phyloP scores from a whole-genome alignment of 2,113 vertebrate species.

The Sturnira hondurensis region DNA sequence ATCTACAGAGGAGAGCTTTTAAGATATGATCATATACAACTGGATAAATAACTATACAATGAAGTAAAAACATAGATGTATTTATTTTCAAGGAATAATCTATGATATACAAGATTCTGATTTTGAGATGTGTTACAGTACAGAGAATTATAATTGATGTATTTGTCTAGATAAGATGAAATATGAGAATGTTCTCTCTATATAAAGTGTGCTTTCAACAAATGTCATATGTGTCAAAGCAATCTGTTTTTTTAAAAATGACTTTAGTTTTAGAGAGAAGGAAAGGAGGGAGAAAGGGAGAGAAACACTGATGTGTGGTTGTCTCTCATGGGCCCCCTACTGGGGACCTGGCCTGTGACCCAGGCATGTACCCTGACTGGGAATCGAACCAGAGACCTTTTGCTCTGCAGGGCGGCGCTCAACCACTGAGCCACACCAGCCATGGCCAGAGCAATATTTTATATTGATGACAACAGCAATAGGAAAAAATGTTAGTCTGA shows the following conservation, averaged over 20 bases:
- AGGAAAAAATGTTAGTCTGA: neutral
- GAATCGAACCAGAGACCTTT: no score
- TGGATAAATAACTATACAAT: neutral
- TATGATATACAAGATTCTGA: neutral
- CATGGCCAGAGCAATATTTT: neutral
- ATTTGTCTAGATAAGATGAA: neutral
- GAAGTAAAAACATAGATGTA: neutral
- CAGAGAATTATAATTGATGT: neutral
- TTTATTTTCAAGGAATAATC: neutral
- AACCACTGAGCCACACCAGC: no score
- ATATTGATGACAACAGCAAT: neutral
- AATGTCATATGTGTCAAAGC: neutral
- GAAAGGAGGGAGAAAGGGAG: no score
- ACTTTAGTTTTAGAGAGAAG: no score
- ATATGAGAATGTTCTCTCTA: neutral
- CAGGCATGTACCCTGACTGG: no score
- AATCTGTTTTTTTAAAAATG: neutral
- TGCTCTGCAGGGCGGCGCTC: no score
- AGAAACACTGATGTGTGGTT: no score
- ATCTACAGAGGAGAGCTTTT: neutral
- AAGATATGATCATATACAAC: neutral
- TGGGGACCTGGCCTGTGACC: no score
- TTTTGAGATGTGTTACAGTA: neutral
- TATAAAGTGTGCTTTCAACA: neutral
- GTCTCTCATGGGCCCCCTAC: no score